phyloP scores from a whole-genome alignment of 2,113 vertebrate species.

The Mesoclemmys tuberculata region DNA sequence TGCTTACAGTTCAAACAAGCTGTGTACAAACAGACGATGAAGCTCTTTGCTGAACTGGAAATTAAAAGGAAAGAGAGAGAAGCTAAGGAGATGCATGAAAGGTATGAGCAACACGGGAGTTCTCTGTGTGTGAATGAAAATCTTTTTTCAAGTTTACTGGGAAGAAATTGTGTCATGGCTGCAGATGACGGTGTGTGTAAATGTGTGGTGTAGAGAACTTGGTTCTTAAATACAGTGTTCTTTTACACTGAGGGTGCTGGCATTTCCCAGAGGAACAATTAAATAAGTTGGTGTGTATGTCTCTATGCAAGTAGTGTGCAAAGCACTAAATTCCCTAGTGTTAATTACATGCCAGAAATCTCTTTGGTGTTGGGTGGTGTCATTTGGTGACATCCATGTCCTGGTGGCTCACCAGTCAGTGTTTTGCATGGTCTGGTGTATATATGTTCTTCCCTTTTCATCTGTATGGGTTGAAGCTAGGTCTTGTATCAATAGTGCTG shows the following conservation, averaged over 20 bases:
- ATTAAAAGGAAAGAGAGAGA: constrained; percentile 99
- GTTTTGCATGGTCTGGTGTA: background rate
- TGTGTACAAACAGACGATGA: constrained; percentile 99
- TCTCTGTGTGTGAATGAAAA: background rate
- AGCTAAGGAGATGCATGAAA: constrained; percentile 99
- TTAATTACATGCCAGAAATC: background rate
- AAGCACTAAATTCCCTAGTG: background rate
- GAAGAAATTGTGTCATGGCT: background rate
- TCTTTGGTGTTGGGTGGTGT: background rate
- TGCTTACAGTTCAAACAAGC: constrained; percentile 92
- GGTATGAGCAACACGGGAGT: constrained; percentile 74
- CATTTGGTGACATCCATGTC: background rate
- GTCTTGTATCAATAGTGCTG: background rate
- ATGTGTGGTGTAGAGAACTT: background rate
- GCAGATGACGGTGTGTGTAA: background rate
- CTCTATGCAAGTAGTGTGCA: background rate
- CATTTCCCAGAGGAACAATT: background rate
- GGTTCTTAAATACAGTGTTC: background rate
- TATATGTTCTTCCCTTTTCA: background rate
- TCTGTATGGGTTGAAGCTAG: background rate
- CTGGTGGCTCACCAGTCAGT: background rate
- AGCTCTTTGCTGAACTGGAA: constrained; percentile 97
- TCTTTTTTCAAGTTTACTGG: background rate
- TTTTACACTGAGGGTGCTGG: background rate
- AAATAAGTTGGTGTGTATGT: background rate